These are phyloP conservation scores for Bryconaethiops microstoma DNA, from an alignment of 2,797 vertebrate genomes.

Conservation along the genomic window DNA sequence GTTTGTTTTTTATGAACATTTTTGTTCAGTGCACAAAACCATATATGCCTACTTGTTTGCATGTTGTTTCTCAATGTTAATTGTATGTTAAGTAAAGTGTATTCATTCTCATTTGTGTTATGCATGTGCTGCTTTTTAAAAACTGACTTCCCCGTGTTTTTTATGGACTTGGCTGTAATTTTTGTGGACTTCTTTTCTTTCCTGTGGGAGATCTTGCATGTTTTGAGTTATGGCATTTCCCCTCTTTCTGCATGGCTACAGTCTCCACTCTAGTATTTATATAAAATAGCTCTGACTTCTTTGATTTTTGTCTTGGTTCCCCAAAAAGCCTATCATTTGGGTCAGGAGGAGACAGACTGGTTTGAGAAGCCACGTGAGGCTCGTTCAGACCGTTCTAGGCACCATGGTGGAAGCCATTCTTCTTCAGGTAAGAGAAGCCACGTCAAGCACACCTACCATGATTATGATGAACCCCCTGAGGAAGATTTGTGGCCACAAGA, in stretches of 20 bases:
- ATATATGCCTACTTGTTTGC: conserved; percentile 75
- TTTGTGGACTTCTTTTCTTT: conserved; percentile 25
- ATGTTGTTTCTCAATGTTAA: conserved; percentile 54
- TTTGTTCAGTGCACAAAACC: conserved; percentile 73
- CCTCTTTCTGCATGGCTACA: conserved; percentile 84
- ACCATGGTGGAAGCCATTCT: conserved; percentile 88
- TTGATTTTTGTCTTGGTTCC: conserved; percentile 87
- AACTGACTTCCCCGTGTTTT: conserved; percentile 63
- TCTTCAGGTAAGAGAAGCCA: conserved; percentile 90
- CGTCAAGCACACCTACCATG: conserved; percentile 92
- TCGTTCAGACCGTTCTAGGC: conserved; percentile 90
- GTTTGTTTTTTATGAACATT: conserved; percentile 56
- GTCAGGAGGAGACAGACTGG: conserved; percentile 99
- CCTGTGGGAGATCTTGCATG: conserved; percentile 61
- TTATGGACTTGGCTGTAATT: conserved; percentile 45
- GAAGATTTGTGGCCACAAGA: conserved; percentile 89
- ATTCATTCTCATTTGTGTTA: conserved; percentile 58
- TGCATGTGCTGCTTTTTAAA: conserved; percentile 58
- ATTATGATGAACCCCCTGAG: conserved; percentile 94
- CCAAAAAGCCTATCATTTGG: conserved; percentile 98
- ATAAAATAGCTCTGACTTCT: conserved; percentile 75
- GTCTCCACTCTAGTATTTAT: conserved; percentile 62
- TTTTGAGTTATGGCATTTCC: conserved; percentile 48
- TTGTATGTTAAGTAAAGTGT: conserved; percentile 38
- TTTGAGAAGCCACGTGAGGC: conserved; percentile 98